phyloP scores from a whole-genome alignment of 2,113 vertebrate species.

The Telmatochromis brichardi region DNA sequence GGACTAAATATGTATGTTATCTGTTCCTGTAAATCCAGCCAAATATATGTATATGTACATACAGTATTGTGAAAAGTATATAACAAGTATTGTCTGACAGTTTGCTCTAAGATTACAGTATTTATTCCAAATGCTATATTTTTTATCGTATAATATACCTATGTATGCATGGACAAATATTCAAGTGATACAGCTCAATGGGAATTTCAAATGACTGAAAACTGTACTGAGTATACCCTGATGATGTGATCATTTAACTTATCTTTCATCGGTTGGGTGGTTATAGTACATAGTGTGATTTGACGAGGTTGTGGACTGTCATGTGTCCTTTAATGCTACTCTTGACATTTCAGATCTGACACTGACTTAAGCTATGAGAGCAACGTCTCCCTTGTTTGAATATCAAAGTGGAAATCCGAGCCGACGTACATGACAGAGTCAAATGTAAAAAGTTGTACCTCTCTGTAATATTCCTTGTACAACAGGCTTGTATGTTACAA shows the following conservation, averaged over 20 bases:
- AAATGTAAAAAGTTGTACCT: conserved; percentile 47
- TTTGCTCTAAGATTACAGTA: conserved; percentile 61
- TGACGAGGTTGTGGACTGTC: conserved; percentile 12
- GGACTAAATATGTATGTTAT: conserved; percentile 34
- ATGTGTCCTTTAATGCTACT: conserved; percentile 6
- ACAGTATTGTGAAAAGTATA: conserved; percentile 65
- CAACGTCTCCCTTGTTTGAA: not conserved
- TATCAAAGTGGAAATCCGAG: not conserved
- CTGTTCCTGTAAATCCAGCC: conserved; percentile 48
- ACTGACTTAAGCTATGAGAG: not conserved
- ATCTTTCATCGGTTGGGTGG: conserved; percentile 11
- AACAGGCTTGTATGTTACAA: conserved; percentile 51
- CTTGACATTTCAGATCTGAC: not conserved
- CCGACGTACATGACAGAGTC: conserved; percentile 24
- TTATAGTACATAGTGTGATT: conserved; percentile 10
- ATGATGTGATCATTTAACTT: conserved; percentile 43
- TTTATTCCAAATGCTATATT: conserved; percentile 74
- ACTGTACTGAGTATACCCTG: conserved; percentile 18
- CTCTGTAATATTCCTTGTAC: conserved; percentile 53
- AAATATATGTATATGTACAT: conserved; percentile 61
- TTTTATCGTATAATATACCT: conserved; percentile 64
- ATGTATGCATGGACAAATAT: conserved; percentile 68
- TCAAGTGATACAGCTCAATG: conserved; percentile 21
- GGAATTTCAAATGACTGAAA: conserved; percentile 23
- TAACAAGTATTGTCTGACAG: conserved; percentile 63